Evolutionary conservation across 2,888 invertebrate genomes (phyloP), one percentile per base, ranked within the genome.

Genomic region (Crocallis elinguaria): DNA sequence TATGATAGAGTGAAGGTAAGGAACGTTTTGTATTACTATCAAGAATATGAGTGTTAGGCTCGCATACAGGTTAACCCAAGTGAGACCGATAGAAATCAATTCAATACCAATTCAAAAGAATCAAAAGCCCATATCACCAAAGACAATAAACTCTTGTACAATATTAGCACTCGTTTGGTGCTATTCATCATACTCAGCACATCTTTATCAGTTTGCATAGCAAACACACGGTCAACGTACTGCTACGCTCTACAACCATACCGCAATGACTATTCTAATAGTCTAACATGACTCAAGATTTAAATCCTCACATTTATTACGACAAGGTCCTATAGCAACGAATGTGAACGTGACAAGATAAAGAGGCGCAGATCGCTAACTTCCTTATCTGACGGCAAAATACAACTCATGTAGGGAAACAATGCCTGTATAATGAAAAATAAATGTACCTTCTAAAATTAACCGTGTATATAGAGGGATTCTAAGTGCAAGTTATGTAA

Each of bases 141-240:
- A 43, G 45, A 49, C 57, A 57, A 54, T 49, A 49, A 51, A 36
- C 39, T 29, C 37, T 55, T 35, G 46, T 44, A 56, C 76, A 81
- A 79, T 73, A 79, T 79, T 77, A 71, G 67, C 63, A 62, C 14
- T 45, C 43, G 55, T 66, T 65, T 69, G 60, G 61, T 69, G 64
- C 69, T 69, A 73, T 76, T 84, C 82, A 84, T 77, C 77, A 71
- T 65, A 82, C 75, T 82, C 79, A 83, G 82, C 82, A 79, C 66
- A 77, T 72, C 66, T 66, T 82, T 82, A 84, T 84, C 84, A 68
- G 43, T 63, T 51, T 60, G 30, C 65, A 68, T 74, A 77, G 43
- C 67, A 75, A 74, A 76, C 70, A 73, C 66, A 49, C 63, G 63
- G 50, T 49, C 62, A 43, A 49, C 35, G 19, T 45, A 46, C 44